Evolutionary conservation across 2,797 vertebrate species (phyloP).

Genomic region (Lepus townsendii): DNA sequence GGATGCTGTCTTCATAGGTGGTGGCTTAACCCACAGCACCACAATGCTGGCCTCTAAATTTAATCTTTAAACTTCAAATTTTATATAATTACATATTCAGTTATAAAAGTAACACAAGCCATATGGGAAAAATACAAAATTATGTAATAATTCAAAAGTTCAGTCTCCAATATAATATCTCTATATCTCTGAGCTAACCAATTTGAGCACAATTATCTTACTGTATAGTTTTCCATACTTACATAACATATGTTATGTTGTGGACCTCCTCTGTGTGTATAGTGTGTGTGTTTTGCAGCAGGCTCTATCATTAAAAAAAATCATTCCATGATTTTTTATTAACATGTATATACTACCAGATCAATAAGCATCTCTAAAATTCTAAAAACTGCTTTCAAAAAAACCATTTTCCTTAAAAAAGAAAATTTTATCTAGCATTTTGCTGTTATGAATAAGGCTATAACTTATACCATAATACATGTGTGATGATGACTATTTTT

Average conservation of each 20-base stretch:
- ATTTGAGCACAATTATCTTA: not conserved
- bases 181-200: not conserved
- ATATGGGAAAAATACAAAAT: not conserved
- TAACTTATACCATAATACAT: not conserved
- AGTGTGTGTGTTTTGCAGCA: not conserved
- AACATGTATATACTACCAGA: not conserved
- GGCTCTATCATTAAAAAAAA: not conserved
- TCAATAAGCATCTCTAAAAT: slow-evolving; percentile 27
- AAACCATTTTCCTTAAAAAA: too few species aligned
- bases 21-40: too few species aligned
- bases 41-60: not conserved
- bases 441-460: not conserved
- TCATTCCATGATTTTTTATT: not conserved
- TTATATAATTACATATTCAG: not conserved
- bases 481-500: not conserved
- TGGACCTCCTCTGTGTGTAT: not conserved
- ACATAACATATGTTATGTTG: not conserved
- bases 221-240: not conserved
- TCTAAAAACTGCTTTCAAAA: not conserved
- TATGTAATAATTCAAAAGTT: not conserved
- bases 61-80: not conserved
- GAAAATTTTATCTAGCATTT: not conserved
- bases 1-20: too few species aligned
- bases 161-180: not conserved
- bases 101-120: not conserved